phyloP scores from a whole-genome alignment of 23 tunicate species.

The Botrylloides violaceus region DNA sequence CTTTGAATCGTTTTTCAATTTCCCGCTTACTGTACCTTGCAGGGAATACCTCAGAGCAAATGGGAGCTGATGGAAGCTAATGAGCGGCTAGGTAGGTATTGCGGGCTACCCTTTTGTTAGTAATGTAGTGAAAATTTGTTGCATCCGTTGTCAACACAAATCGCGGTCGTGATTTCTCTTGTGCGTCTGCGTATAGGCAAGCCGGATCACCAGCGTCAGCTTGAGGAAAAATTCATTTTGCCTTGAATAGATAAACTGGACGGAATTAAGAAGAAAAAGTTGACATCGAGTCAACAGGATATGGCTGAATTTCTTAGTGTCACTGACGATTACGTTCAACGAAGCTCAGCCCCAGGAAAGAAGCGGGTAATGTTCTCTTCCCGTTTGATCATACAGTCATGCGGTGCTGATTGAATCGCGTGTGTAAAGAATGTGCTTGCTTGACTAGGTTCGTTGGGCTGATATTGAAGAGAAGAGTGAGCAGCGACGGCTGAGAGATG shows the following conservation, averaged over 20 bases:
- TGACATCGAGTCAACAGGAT: conserved; percentile 27
- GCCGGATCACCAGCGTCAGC: no score
- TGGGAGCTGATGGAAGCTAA: conserved; percentile 78
- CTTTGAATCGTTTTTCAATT: neutral
- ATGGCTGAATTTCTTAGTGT: conserved; percentile 86
- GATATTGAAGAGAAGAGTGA: conserved; percentile 59
- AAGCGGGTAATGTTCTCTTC: conserved; percentile 37
- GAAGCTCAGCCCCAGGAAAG: conserved; percentile 81
- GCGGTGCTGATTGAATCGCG: neutral
- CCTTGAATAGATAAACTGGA: conserved; percentile 66
- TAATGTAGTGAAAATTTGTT: no score
- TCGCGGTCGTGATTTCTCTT: no score
- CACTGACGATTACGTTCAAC: conserved; percentile 65
- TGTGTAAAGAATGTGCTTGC: no score
- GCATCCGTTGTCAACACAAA: no score
- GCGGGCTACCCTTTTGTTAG: no score
- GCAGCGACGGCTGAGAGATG: conserved; percentile 80
- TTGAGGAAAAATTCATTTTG: neutral
- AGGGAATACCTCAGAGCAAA: conserved; percentile 79
- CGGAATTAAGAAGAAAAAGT: conserved; percentile 64
- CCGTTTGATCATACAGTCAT: no score
- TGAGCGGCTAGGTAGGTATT: conserved; percentile 63
- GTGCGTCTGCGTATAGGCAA: no score
- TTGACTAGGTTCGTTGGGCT: conserved; percentile 97
- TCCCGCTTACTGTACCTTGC: neutral